Evolutionary conservation across 2,888 invertebrate species (phyloP), one percentile per base, ranked within the genome.

Genomic region (Caenorhabditis sp.): DNA sequence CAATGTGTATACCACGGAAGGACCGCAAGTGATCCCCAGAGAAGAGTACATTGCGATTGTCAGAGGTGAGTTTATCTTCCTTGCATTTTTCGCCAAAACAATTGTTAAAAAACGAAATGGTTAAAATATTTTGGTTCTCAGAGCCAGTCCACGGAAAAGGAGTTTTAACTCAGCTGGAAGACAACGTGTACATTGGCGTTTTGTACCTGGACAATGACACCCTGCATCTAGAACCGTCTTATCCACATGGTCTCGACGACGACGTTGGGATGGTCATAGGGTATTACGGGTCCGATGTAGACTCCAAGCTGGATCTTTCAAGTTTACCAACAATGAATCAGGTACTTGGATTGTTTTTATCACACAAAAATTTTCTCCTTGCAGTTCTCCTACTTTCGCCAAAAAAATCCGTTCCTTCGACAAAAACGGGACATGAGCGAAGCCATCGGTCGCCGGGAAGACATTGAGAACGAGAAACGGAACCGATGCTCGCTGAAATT

Each of bases 401-500:
- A 32, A 6, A n/a, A n/a, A n/a, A 74, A 81, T 47, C 76, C 76
- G 53, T 60, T 81, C 11, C 24, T 65, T 1, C 70, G 58, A 15
- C 53, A 32, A n/a, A 58, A 65, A 53, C 50, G 70, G 37, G 58
- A 56, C 2, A 24, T 32, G 9, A 35, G 5, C 2, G 26, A 35
- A 0, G 24, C 32, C 2, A 2, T 9, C 20, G 24, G 22, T 3
- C 37, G 37, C 24, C 58, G 58, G 22, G 20, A 15, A 20, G 58
- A 51, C n/a, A 8, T 77, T 44, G 18, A 15, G 11, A 68, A 72
- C 32, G 80, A 67, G 47, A 81, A 85, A 47, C 47, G 44, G 2
- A 85, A 85, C 47, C 53, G 85, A 62, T 85, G 85, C 44, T 44
- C 83, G 0, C 37, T 85, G 68, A 85, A 85, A 60, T 40, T 85